phyloP scores from a whole-genome alignment of 2,797 vertebrate genomes.

The Clarias laeviceps region DNA sequence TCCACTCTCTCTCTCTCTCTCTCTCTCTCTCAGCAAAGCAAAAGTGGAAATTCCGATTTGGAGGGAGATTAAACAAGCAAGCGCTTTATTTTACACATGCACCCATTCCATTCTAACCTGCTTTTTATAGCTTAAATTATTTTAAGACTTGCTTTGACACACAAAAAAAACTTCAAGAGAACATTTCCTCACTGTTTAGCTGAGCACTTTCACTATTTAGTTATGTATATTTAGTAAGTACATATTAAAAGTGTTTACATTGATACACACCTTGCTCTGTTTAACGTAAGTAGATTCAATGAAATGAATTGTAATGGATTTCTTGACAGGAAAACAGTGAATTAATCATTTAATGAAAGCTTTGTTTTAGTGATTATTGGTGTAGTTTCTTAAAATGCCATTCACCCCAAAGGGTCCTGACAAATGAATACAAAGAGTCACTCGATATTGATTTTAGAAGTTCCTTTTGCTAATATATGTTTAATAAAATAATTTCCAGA shows the following conservation, averaged over 20 bases:
- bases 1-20: conserved; percentile 25
- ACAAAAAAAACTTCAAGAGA: conserved; percentile 47
- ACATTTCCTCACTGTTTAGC: conserved; percentile 33
- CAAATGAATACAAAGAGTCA: neutral
- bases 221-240: too few species aligned
- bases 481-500: conserved; percentile 21
- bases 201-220: neutral
- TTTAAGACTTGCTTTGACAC: conserved; percentile 50
- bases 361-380: conserved; percentile 24
- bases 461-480: neutral
- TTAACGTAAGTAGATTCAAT: conserved; percentile 5
- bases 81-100: conserved; percentile 45
- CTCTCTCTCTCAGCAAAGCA: neutral
- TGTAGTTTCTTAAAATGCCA: conserved; percentile 14
- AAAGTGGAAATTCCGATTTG: conserved; percentile 49
- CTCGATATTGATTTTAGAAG: neutral
- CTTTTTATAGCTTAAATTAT: conserved; percentile 30
- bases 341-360: conserved; percentile 34
- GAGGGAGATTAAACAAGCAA: conserved; percentile 42
- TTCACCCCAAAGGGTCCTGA: conserved; percentile 40
- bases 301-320: neutral
- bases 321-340: conserved; percentile 26
- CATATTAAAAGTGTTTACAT: conserved; percentile 16
- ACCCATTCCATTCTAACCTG: conserved; percentile 42
- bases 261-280: neutral